Evolutionary conservation across 1,140 invertebrate genomes (phyloP).

Genomic region (Nephila pilipes): DNA sequence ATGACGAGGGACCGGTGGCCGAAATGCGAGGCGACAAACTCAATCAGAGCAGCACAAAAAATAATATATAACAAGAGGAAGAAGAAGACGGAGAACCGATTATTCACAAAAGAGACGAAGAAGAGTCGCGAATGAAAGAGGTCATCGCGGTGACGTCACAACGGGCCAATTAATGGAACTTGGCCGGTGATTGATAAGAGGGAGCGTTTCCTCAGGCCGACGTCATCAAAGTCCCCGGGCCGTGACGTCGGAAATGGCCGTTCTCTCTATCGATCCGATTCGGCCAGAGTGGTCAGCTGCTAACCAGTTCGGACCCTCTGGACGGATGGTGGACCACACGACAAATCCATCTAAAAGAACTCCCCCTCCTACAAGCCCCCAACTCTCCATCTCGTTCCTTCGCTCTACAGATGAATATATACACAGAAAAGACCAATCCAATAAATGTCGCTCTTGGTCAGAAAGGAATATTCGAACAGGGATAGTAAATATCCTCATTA

Average conservation of each 20-base stretch:
- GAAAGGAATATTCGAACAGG: conserved; percentile 22
- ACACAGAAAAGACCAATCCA: conserved; percentile 20
- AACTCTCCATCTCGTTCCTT: background rate
- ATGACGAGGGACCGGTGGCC: conserved; percentile 15
- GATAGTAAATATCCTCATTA: conserved; percentile 18
- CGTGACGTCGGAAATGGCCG: conserved; percentile 76
- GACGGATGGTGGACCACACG: conserved; percentile 44
- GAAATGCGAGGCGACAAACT: conserved; percentile 61
- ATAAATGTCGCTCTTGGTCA: background rate
- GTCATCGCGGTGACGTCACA: conserved; percentile 75
- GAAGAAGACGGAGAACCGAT: conserved; percentile 63
- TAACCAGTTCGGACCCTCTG: conserved; percentile 56
- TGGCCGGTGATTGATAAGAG: conserved; percentile 75
- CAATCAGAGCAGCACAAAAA: conserved; percentile 67
- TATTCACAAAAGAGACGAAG: conserved; percentile 71
- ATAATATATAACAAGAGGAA: background rate
- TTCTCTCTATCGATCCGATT: conserved; percentile 60
- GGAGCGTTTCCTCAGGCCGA: conserved; percentile 64
- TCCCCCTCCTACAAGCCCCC: background rate
- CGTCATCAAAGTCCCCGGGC: conserved; percentile 72
- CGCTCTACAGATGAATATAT: background rate
- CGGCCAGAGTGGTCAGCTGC: conserved; percentile 65
- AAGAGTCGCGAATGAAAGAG: conserved; percentile 72
- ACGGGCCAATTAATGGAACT: conserved; percentile 76
- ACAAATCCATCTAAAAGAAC: conserved; percentile 56